Evolutionary conservation across 2,888 invertebrate species (phyloP).

Genomic region (Ornithoptera priamus): DNA sequence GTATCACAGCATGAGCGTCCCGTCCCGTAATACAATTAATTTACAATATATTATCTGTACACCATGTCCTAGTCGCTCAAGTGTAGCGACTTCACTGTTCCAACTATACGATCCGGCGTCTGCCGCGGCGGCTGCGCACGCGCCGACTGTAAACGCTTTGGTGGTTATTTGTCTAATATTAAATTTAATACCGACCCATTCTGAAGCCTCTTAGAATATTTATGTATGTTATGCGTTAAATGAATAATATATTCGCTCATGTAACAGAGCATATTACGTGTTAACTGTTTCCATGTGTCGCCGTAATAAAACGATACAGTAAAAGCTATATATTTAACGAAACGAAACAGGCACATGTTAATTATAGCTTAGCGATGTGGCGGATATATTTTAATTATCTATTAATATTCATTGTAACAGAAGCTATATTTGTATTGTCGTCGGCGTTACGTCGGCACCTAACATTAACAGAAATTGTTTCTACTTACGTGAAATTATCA

Average conservation of each 20-base stretch:
- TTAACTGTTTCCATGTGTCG: constrained; percentile 56
- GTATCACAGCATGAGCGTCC: constrained; percentile 58
- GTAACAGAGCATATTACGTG: constrained; percentile 48
- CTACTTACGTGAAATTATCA: constrained; percentile 34
- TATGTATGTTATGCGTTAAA: constrained; percentile 38
- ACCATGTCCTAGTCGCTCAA: constrained; percentile 36
- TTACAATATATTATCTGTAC: constrained; percentile 33
- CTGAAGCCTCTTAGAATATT: no score
- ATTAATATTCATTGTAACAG: constrained; percentile 61
- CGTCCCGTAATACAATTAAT: constrained; percentile 35
- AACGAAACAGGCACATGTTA: constrained; percentile 52
- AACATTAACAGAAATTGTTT: constrained; percentile 57
- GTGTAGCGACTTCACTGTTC: constrained; percentile 29
- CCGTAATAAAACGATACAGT: constrained; percentile 41
- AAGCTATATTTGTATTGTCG: constrained; percentile 60
- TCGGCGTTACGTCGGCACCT: constrained; percentile 60
- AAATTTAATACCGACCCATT: constrained; percentile 38
- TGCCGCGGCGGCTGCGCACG: constrained; percentile 23
- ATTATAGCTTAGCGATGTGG: constrained; percentile 45
- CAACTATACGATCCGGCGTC: constrained; percentile 1
- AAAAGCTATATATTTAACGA: constrained; percentile 60
- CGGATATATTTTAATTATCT: constrained; percentile 24
- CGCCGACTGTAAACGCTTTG: constrained; percentile 38
- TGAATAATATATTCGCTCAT: constrained; percentile 39
- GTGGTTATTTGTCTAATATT: constrained; percentile 51